These are phyloP conservation scores for Drosophila pseudoananassae DNA, from an alignment of 1,140 invertebrate genomes.

Conservation along the genomic window DNA sequence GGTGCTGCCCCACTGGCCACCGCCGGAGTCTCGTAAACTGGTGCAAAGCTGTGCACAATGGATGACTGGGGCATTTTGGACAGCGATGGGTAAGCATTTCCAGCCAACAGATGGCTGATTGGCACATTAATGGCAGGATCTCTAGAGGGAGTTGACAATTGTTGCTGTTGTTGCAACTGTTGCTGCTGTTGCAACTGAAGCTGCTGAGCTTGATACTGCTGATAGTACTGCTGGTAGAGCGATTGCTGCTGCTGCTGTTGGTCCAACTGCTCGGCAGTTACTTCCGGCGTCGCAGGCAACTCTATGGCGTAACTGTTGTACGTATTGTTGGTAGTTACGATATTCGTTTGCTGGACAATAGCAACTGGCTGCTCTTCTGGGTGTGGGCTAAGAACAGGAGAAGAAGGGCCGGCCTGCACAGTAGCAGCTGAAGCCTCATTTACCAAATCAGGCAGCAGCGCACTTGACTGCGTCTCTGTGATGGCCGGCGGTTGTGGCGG, in stretches of 20 bases:
- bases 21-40: constrained; percentile 58
- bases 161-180: constrained; percentile 39
- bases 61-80: constrained; percentile 67
- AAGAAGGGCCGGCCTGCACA: constrained; percentile 9
- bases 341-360: constrained; percentile 31
- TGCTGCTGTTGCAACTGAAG: constrained; percentile 37
- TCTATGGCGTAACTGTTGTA: constrained; percentile 64
- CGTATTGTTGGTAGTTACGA: constrained; percentile 36
- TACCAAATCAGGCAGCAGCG: constrained; percentile 58
- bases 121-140: constrained; percentile 58
- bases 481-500: constrained; percentile 33
- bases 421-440: constrained; percentile 60
- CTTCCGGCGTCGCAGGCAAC: constrained; percentile 44
- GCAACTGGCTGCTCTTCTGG: constrained; percentile 4
- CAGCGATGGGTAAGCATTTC: constrained; percentile 73
- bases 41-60: constrained; percentile 80
- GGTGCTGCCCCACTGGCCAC: constrained; percentile 18
- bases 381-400: constrained; percentile 30
- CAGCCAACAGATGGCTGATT: constrained; percentile 66
- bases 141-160: constrained; percentile 14
- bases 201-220: constrained; percentile 40
- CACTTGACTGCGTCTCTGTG: constrained; percentile 16
- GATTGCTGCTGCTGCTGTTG: constrained; percentile 35
- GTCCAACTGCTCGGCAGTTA: constrained; percentile 28
- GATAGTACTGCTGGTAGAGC: constrained; percentile 42